phyloP scores from a whole-genome alignment of 1,140 invertebrate species.

The Drosophila persimilis region DNA sequence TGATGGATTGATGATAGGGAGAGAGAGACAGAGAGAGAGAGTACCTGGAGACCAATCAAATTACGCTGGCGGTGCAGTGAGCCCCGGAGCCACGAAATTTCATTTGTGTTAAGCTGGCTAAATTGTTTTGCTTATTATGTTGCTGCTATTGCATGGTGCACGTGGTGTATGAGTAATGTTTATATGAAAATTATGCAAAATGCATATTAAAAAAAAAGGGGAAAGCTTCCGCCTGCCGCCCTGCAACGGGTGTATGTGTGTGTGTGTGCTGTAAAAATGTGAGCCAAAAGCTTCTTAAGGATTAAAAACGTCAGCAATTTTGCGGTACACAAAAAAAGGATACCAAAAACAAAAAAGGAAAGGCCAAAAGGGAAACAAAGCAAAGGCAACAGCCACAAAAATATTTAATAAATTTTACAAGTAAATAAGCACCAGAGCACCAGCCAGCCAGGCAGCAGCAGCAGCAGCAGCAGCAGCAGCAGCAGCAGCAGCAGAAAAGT shows the following conservation, averaged over 20 bases:
- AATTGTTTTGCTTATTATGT: constrained; percentile 77
- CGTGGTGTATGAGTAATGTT: constrained; percentile 80
- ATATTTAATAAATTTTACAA: constrained; percentile 79
- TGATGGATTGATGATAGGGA: constrained; percentile 2
- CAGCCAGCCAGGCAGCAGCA: background rate
- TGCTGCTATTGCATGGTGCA: constrained; percentile 44
- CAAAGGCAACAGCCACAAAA: constrained; percentile 55
- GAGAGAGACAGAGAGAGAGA: background rate
- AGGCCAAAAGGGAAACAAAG: constrained; percentile 27
- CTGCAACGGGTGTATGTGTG: constrained; percentile 1
- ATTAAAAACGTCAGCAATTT: constrained; percentile 80
- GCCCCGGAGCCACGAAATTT: constrained; percentile 49
- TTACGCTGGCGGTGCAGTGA: constrained; percentile 31
- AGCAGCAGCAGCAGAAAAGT: constrained; percentile 17
- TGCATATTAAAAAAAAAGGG: constrained; percentile 59
- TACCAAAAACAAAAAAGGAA: constrained; percentile 3
- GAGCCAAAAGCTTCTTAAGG: constrained; percentile 77
- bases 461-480: too few relatives aligned
- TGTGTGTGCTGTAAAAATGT: constrained; percentile 64
- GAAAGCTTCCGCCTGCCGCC: constrained; percentile 15
- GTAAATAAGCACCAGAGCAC: constrained; percentile 59
- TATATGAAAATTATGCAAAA: constrained; percentile 78
- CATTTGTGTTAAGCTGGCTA: constrained; percentile 76
- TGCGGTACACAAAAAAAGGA: constrained; percentile 35
- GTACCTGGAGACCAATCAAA: constrained; percentile 41